A percentile compares a stretch with the other conserved stretches of the same genome.
These are phyloP conservation scores for Dioctria linearis DNA, from an alignment of 2,888 invertebrate species.

Conservation along the genomic window DNA sequence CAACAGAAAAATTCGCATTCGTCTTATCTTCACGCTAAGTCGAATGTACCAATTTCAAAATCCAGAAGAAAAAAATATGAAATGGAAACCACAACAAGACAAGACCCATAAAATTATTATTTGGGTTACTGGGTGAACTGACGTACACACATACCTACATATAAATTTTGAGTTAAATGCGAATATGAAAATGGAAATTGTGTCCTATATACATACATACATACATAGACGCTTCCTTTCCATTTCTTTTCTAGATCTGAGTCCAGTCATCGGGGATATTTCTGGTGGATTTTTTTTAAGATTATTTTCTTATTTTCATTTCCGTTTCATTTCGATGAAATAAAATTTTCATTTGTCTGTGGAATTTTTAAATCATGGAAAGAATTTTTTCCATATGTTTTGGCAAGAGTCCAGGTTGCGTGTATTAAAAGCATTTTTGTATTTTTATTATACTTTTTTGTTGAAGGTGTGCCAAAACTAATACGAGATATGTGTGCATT, in stretches of 20 bases:
- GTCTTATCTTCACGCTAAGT: neutral
- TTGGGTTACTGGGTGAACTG: slow-evolving; percentile 32
- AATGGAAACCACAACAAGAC: slow-evolving; percentile 18
- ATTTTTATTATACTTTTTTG: too few relatives aligned
- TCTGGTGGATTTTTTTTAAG: neutral
- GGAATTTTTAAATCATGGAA: slow-evolving; percentile 5
- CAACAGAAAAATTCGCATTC: slow-evolving; percentile 17
- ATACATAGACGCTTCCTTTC: neutral
- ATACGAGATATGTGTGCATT: too few relatives aligned
- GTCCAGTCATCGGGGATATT: slow-evolving; percentile 10
- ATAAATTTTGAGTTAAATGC: slow-evolving; percentile 3
- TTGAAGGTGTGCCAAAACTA: too few relatives aligned
- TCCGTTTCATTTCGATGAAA: slow-evolving; percentile 13
- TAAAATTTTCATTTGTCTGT: neutral
- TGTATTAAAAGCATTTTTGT: slow-evolving; percentile 23
- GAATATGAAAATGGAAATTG: slow-evolving; percentile 6
- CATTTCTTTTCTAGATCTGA: slow-evolving; percentile 5
- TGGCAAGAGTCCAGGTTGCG: slow-evolving; percentile 22
- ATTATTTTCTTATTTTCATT: slow-evolving; percentile 2
- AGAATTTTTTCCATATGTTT: slow-evolving; percentile 17
- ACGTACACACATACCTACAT: neutral
- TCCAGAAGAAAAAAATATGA: neutral
- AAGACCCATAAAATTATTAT: slow-evolving; percentile 29
- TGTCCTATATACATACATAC: slow-evolving; percentile 17
- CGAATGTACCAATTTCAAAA: neutral